These are phyloP conservation scores for Crocidura indochinensis DNA, from an alignment of 2,797 vertebrate genomes.

Conservation along the genomic window DNA sequence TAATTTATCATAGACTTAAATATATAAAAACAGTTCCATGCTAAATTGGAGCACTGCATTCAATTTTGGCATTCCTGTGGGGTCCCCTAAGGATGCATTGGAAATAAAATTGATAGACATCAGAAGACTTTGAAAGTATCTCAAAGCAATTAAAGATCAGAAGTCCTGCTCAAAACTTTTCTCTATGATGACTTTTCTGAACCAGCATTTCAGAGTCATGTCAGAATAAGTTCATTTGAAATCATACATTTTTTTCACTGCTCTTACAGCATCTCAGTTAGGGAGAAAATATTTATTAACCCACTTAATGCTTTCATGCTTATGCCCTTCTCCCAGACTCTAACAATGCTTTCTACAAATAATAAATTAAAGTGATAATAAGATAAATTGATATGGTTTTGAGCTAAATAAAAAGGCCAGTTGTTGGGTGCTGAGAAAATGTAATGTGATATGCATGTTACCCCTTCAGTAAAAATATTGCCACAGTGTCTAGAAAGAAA, in stretches of 20 bases:
- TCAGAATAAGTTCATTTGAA: conserved; percentile 31
- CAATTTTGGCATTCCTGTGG: conserved; percentile 11
- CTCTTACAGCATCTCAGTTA: conserved; percentile 35
- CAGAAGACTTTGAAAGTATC: neutral
- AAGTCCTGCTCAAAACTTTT: conserved; percentile 31
- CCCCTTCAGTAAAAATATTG: too few relatives aligned
- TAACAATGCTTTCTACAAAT: conserved; percentile 31
- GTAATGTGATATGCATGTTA: too few relatives aligned
- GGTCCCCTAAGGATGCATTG: conserved; percentile 3
- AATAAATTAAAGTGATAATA: neutral
- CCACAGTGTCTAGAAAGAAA: too few relatives aligned
- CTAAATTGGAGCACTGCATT: conserved; percentile 61
- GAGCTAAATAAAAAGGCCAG: neutral
- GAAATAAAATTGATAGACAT: conserved; percentile 64
- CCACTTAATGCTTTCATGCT: conserved; percentile 30
- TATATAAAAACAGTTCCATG: conserved; percentile 67
- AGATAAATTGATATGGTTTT: conserved; percentile 50
- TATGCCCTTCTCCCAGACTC: conserved; percentile 22
- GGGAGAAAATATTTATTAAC: conserved; percentile 20
- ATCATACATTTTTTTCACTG: neutral
- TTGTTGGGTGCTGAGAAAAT: neutral
- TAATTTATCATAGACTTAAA: conserved; percentile 54
- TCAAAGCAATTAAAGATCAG: conserved; percentile 70
- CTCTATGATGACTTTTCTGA: conserved; percentile 48
- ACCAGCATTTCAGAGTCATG: neutral